Evolutionary conservation across 2,888 invertebrate species (phyloP).

Genomic region (Xestobium rufovillosum): DNA sequence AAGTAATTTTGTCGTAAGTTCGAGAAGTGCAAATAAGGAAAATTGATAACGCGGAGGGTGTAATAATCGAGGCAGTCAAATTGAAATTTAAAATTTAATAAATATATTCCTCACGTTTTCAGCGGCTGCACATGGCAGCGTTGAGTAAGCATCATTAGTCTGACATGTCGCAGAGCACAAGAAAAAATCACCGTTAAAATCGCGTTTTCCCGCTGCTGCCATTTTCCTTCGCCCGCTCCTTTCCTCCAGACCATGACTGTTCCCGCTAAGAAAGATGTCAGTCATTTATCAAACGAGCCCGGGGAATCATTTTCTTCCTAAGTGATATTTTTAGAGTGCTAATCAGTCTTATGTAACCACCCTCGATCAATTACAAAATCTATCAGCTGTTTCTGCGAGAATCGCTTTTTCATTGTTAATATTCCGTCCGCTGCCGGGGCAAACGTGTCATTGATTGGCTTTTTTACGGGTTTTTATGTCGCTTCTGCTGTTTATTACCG

Average conservation of each 20-base stretch:
- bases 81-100: slow-evolving; percentile 1
- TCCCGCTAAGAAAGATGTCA: slow-evolving; percentile 38
- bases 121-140: slow-evolving; percentile 35
- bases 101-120: slow-evolving; percentile 1
- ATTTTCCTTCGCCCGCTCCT: slow-evolving; percentile 10
- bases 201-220: slow-evolving; percentile 17
- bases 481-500: too few species aligned
- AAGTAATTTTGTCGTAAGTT: too few species aligned
- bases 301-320: slow-evolving; percentile 32
- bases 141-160: slow-evolving; percentile 36
- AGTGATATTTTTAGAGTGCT: slow-evolving; percentile 40
- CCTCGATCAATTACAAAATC: slow-evolving; percentile 40
- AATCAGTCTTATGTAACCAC: slow-evolving; percentile 41
- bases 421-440: slow-evolving; percentile 14
- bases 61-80: too few species aligned
- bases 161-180: slow-evolving; percentile 32
- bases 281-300: slow-evolving; percentile 38
- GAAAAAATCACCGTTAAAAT: slow-evolving; percentile 32
- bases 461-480: too few species aligned
- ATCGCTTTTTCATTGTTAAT: slow-evolving; percentile 32
- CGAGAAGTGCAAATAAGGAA: too few species aligned
- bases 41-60: too few species aligned
- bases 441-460: too few species aligned
- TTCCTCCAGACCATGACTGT: slow-evolving; percentile 23
- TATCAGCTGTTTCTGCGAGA: slow-evolving; percentile 33